Percentiles rank a stretch among this genome's conserved stretches.
phyloP scores from a whole-genome alignment of 2,113 vertebrate genomes.

The Marmota monax region DNA sequence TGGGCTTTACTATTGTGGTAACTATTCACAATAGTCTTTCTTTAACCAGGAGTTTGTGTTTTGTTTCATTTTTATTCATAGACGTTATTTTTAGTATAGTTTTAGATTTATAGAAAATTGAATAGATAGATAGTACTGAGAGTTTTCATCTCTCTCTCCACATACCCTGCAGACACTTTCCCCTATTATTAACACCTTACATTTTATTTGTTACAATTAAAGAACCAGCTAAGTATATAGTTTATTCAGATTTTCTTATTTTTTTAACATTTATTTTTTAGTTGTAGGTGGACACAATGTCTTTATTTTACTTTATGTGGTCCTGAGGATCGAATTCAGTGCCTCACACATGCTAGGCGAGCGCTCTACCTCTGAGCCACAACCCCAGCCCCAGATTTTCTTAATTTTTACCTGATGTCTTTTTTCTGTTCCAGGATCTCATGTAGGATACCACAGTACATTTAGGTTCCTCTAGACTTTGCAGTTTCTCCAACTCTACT shows the following conservation, averaged over 20 bases:
- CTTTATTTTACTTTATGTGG: no score
- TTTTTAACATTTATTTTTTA: no score
- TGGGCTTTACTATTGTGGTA: not conserved
- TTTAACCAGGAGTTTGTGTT: conserved; percentile 1
- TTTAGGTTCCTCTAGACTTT: conserved; percentile 28
- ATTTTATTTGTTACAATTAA: conserved; percentile 23
- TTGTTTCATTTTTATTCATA: conserved; percentile 37
- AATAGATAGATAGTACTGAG: not conserved
- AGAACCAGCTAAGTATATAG: not conserved
- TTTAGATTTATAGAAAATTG: conserved; percentile 46
- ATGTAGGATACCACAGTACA: not conserved
- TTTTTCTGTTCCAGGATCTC: conserved; percentile 19
- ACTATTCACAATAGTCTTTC: not conserved
- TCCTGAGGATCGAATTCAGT: no score
- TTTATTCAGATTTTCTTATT: not conserved
- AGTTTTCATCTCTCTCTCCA: not conserved
- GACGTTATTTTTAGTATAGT: conserved; percentile 13
- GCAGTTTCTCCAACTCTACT: not conserved
- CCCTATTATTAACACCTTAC: not conserved
- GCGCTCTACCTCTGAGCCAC: no score
- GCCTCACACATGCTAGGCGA: no score
- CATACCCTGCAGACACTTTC: not conserved
- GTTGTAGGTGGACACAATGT: no score
- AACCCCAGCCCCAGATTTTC: not conserved
- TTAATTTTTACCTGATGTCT: conserved; percentile 15